Evolutionary conservation across 2,888 invertebrate species (phyloP).

Genomic region (Morpho achilles): DNA sequence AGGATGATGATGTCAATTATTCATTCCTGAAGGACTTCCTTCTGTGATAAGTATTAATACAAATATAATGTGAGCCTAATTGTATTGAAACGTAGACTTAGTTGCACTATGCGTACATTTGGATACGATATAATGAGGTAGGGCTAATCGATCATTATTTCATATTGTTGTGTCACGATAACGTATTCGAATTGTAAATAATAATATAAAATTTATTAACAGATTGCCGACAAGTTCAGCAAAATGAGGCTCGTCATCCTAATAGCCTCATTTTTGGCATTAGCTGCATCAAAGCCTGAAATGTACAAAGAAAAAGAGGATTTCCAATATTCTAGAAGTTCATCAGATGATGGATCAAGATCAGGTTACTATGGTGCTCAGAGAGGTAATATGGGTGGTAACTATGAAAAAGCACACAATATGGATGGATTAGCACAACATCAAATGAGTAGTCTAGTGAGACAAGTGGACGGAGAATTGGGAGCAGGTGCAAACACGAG

Average conservation of each 20-base stretch:
- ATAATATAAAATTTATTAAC: conserved; percentile 28
- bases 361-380: conserved; percentile 70
- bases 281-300: conserved; percentile 59
- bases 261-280: conserved; percentile 46
- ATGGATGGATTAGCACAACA: conserved; percentile 69
- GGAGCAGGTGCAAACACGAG: conserved; percentile 57
- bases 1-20: too few species aligned
- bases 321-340: conserved; percentile 69
- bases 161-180: too few species aligned
- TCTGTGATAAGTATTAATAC: too few species aligned
- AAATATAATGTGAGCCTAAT: too few species aligned
- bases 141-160: too few species aligned
- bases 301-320: conserved; percentile 70
- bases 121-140: too few species aligned
- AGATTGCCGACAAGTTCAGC: conserved; percentile 31
- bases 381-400: conserved; percentile 75
- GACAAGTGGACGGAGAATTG: conserved; percentile 63
- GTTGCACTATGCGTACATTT: too few species aligned
- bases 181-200: too few species aligned
- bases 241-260: conserved; percentile 56
- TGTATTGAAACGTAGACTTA: too few species aligned
- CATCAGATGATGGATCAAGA: conserved; percentile 67
- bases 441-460: conserved; percentile 66
- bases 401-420: conserved; percentile 70
- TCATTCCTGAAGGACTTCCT: too few species aligned